Evolutionary conservation across 2,888 invertebrate species (phyloP).

Genomic region (Reticulitermes lucifugus): DNA sequence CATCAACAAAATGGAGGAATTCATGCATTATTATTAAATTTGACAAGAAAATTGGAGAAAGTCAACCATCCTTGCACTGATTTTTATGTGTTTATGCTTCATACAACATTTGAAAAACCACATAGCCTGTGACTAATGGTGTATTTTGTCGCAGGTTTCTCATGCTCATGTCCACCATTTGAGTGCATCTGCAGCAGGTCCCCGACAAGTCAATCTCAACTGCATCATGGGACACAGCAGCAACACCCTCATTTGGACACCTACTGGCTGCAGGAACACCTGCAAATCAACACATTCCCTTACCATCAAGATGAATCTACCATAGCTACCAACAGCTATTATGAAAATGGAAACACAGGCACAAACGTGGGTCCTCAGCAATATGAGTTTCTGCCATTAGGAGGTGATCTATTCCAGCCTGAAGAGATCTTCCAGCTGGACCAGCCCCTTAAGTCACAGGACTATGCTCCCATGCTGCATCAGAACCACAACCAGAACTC

Average conservation of each 20-base stretch:
- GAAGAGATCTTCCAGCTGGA: constrained; percentile 84
- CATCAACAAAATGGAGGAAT: no score
- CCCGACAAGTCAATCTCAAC: not conserved
- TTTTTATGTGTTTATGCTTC: no score
- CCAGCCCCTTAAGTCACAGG: constrained; percentile 69
- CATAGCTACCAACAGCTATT: constrained; percentile 61
- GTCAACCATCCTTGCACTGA: no score
- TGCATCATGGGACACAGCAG: constrained; percentile 36
- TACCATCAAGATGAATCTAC: constrained; percentile 49
- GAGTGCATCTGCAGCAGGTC: constrained; percentile 74
- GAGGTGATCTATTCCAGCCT: constrained; percentile 78
- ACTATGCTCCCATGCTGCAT: constrained; percentile 57
- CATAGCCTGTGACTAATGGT: no score
- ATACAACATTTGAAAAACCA: no score
- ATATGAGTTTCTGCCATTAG: constrained; percentile 70
- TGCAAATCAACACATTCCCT: constrained; percentile 37
- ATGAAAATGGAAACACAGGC: constrained; percentile 59
- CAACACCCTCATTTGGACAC: constrained; percentile 43
- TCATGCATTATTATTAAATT: no score
- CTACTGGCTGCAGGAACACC: constrained; percentile 46
- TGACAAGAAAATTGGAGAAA: no score
- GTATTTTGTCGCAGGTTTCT: constrained; percentile 66
- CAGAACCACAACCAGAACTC: constrained; percentile 62
- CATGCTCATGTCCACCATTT: constrained; percentile 81
- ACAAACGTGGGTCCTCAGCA: constrained; percentile 51